Evolutionary conservation across 1,140 invertebrate species (phyloP).

Genomic region (Diabrotica undecimpunctata): DNA sequence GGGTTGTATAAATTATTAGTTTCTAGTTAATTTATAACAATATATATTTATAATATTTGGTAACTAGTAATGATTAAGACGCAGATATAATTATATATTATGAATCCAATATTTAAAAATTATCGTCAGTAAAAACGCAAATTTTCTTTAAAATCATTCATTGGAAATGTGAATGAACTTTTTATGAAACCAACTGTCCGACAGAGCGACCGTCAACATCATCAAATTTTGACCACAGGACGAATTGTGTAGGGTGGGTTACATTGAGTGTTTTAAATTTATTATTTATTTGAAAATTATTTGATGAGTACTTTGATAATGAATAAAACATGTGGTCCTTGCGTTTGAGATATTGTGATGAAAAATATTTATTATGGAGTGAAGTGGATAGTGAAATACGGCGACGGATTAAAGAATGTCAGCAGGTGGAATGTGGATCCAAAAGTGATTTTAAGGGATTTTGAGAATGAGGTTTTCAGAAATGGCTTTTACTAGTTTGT

Average conservation of each 20-base stretch:
- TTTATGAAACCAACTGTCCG: conserved; percentile 37
- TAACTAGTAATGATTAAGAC: too few relatives aligned
- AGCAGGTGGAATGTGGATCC: conserved; percentile 42
- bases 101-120: too few relatives aligned
- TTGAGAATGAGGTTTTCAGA: conserved; percentile 33
- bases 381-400: conserved; percentile 32
- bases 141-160: conserved; percentile 6
- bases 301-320: conserved; percentile 21
- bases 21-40: too few relatives aligned
- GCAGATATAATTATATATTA: too few relatives aligned
- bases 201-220: conserved; percentile 37
- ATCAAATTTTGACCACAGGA: conserved; percentile 36
- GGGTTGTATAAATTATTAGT: too few relatives aligned
- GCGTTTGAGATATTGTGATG: conserved; percentile 29
- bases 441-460: conserved; percentile 19
- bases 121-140: background rate
- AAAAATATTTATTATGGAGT: conserved; percentile 24
- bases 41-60: too few relatives aligned
- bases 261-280: conserved; percentile 22
- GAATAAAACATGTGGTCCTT: conserved; percentile 31
- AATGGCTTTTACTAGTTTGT: conserved; percentile 28
- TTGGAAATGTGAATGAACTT: conserved; percentile 39
- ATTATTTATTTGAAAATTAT: conserved; percentile 17
- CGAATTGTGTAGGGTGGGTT: conserved; percentile 17
- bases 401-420: conserved; percentile 35